Evolutionary conservation across 2,797 vertebrate species (phyloP), one percentile per base, ranked within the genome.

Genomic region (Characodon lateralis): DNA sequence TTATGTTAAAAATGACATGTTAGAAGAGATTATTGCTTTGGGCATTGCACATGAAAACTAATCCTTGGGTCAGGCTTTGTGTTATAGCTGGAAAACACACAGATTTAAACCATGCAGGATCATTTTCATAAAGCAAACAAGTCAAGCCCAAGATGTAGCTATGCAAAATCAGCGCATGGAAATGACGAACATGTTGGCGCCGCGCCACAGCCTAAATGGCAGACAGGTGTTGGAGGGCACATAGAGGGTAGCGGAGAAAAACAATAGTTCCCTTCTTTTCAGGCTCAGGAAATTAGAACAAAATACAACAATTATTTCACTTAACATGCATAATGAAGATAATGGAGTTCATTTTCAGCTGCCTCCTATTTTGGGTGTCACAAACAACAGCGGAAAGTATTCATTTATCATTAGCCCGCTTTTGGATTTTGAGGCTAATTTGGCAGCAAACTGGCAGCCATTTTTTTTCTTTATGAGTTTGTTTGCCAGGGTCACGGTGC

Each of bases 171-270:
- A 78, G 70, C 74, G 63, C 79, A 65, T 83, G 85, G 82, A 87
- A 89, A 91, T 87, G 88, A 93, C 90, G 86, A 92, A 88, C 78
- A 61, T 6, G 31, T 81, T 93, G 94, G 94, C 91, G 35, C 20
- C 9, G 16, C 39, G 89, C 92, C 92, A 94, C 74, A 85, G 70
- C 80, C 74, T 66, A 89, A 93, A 94, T 93, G 89, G 83, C 83
- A 86, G 87, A 89, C 92, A 94, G 93, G 94, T 95, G 93, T 92
- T 91, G 72, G 85, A 91, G 93, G 93, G 89, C 89, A 92, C 79
- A 65, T 78, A 89, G 82, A 85, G 81, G 81, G 85, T 81, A 74
- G 59, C 1, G 71, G 58, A 46, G 72, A 76, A 75, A 82, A 83
- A 91, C 83, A 81, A 87, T 61, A 59, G 79, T 58, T 74, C 75